Conservation (phyloP, 2,797 vertebrate species). For the Tauraco hartlaubi region DNA sequence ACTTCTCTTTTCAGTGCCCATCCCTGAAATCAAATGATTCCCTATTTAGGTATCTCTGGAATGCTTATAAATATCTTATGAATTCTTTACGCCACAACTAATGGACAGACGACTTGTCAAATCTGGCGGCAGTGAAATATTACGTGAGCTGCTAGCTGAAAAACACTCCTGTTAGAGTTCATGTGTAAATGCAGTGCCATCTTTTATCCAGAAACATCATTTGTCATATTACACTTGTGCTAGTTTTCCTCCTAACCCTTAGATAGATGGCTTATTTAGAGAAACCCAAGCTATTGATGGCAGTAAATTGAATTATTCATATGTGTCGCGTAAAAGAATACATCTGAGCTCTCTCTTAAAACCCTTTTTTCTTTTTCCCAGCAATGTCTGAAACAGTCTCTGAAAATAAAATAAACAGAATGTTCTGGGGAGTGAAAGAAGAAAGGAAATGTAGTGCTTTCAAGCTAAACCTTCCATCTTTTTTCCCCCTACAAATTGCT, state of each 20-base stretch:
- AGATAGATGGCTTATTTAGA: conserved; percentile 47
- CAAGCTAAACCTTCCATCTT: conserved; percentile 10
- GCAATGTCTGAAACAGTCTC: background rate
- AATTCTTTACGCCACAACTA: background rate
- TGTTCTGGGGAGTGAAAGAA: background rate
- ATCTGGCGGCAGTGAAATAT: background rate
- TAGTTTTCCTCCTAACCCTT: background rate
- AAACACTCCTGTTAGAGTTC: background rate
- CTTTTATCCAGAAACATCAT: conserved; percentile 23
- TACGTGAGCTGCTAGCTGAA: background rate
- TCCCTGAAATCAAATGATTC: background rate
- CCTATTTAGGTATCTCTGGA: background rate
- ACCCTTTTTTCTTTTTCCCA: background rate
- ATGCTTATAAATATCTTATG: conserved; percentile 13
- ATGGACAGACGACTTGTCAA: conserved; percentile 32
- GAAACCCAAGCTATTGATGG: conserved; percentile 33
- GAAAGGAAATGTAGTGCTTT: background rate
- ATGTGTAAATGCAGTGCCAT: background rate
- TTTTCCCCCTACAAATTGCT: background rate
- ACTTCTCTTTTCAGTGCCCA: background rate
- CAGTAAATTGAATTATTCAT: conserved; percentile 66
- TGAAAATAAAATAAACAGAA: conserved; percentile 33
- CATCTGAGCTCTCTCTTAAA: conserved; percentile 37
- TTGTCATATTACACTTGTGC: background rate
- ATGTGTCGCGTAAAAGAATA: conserved; percentile 20